These are phyloP conservation scores for Lagodon rhomboides DNA, from an alignment of 2,797 vertebrate genomes.

Conservation along the genomic window DNA sequence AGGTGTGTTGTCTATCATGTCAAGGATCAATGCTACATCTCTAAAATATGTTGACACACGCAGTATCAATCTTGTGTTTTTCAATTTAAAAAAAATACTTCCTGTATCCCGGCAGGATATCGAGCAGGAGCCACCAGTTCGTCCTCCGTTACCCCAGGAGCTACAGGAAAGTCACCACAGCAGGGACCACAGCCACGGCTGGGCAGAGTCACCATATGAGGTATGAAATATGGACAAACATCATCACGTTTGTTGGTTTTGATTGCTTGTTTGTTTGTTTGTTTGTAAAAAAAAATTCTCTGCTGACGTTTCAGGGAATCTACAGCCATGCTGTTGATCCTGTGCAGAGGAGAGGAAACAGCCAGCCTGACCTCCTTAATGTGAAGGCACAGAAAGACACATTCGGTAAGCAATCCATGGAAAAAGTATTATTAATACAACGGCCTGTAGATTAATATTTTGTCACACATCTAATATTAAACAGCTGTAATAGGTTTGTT, in stretches of 20 bases:
- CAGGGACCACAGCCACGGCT: constrained; percentile 57
- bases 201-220: constrained; percentile 76
- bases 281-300: constrained; percentile 1
- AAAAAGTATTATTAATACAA: constrained; percentile 18
- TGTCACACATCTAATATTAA: constrained; percentile 44
- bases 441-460: constrained; percentile 22
- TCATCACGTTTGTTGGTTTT: not conserved
- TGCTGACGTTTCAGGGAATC: constrained; percentile 68
- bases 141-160: constrained; percentile 84
- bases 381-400: constrained; percentile 73
- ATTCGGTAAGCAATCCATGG: constrained; percentile 62
- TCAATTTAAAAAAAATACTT: not conserved
- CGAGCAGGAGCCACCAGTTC: constrained; percentile 77
- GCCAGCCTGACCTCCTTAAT: constrained; percentile 73
- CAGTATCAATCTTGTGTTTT: not conserved
- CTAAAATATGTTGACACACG: not conserved
- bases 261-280: not conserved
- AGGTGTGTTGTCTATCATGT: not conserved
- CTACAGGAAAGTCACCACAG: constrained; percentile 67
- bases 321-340: constrained; percentile 69
- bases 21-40: not conserved
- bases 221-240: constrained; percentile 51
- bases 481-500: constrained; percentile 33
- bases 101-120: constrained; percentile 64
- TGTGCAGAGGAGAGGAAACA: constrained; percentile 61